Evolutionary conservation across 1,140 invertebrate genomes (phyloP), one percentile per base, ranked within the genome.

Genomic region (Brachionus calyciflorus): DNA sequence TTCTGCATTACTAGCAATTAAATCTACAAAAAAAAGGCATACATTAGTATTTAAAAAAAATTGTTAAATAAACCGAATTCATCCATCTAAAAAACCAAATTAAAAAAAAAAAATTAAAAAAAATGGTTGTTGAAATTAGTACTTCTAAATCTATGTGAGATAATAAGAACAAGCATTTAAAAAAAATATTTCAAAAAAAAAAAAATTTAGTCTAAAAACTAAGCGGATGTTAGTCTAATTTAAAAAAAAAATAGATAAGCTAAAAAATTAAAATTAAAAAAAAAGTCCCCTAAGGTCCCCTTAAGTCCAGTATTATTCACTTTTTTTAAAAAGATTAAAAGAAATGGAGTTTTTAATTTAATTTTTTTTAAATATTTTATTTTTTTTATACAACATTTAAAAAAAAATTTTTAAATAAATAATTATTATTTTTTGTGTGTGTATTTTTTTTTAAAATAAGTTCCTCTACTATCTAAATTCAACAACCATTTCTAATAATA

Each of bases 1-100:
- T 44, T 65, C 24, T 44, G 40, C 44, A 65, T 65, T 65, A 65
- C 24, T 44, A 65, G 37, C 37, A 44, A 44, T 37, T 65, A 65
- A 65, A 65, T 65, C 60, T 65, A 65, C 33, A 37, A 37, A 60
- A 33, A 60, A 60, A 60, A 60, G n/a, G n/a, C 55, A 60, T 60
- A 33, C 55, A 60, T 60, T 60, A 60, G 33, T 60, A 37, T 53
- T 24, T 33, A 19, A 33, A 55, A 55, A 17, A 17, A 60, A 60
- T 5, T 5, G 33, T 37, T 37, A 60, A 60, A 33, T 37, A 37
- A 60, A 33, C 55, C 26, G 30, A 37, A 37, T 17, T 21, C 14
- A 40, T 60, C 55, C 37, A 60, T 21, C 37, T 60, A 17, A 55
- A n/a, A n/a, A n/a, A n/a, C n/a, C n/a, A n/a, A n/a, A n/a, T n/a